Base-by-base conservation (phyloP, 2,113 vertebrate genomes). In the Bufo gargarizans region DNA sequence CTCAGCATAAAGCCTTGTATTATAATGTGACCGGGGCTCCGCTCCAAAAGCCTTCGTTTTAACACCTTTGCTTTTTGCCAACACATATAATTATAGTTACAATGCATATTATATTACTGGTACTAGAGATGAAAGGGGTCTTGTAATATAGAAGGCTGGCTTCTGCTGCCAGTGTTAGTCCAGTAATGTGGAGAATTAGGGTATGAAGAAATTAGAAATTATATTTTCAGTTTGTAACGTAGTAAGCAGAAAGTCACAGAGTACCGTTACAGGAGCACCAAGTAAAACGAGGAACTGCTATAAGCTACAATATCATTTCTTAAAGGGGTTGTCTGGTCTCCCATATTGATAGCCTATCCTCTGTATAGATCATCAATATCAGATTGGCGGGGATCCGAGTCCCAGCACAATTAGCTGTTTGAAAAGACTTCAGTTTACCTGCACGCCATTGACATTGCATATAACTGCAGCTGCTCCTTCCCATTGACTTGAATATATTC, bases 41-140 rank as follows among this genome's bases (percentile, higher is more conserved):
- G 69, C 61, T 79, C 59, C 76, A 86, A 59, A 69, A 86, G 74
- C 76, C 47, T 59, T 55, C 16, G 20, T 56, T 84, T 69, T 80
- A 79, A 86, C 85, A 86, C 61, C 76, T 65, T 86, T 17, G 14
- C 14, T 67, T 86, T 86, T 79, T 79, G 85, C 85, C 55, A 86
- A 49, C 56, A 86, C 56, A 63, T 67, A 84, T 86, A 86, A 77
- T 86, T 84, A 84, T 84, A 84, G 63, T 84, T 84, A 84, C 82
- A 84, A 84, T 84, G 65, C 47, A 85, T 85, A 85, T 74, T 74
- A 74, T 43, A 85, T 85, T 85, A 85, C 83, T 85, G 19, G 22
- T 85, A 12, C 82, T 74, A 74, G 74, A 69, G 85, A 79, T 86
- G 61, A 61, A 67, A 86, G 63, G 47, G n/a, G 63, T 55, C 55